Base-by-base conservation (phyloP, 2,888 invertebrate genomes). In the Metopia argyrocephala region DNA sequence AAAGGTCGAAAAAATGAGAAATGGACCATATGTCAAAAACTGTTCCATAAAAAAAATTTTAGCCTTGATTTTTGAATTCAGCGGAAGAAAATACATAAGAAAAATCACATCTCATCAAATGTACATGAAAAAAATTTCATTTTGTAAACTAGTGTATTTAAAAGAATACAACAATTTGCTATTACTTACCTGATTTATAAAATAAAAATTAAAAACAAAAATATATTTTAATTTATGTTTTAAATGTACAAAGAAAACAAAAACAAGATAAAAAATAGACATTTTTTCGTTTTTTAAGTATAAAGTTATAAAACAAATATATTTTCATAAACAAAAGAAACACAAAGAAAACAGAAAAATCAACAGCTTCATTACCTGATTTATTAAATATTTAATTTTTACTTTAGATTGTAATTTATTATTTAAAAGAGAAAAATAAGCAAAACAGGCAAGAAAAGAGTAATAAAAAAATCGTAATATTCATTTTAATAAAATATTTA, bases 141-240 rank as follows among this genome's bases (percentile, higher is more conserved):
- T n/a, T n/a, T n/a, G n/a, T n/a, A n/a, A n/a, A n/a, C n/a, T n/a
- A n/a, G n/a, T n/a, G n/a, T n/a, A n/a, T n/a, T n/a, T n/a, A n/a
- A n/a, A n/a, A n/a, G n/a, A n/a, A n/a, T n/a, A n/a, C n/a, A n/a
- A n/a, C n/a, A n/a, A n/a, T 78, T 83, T 84, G 81, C 82, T 80
- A 83, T 76, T 76, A 78, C 75, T 79, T 84, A 84, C 84, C 84
- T 84, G 84, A 84, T 75, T 83, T 84, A 83, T 79, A 75, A 65
- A 38, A 59, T 38, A 38, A 38, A 38, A 64, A 78, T 21, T 50
- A 65, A 65, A 76, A 70, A 59, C n/a, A 59, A 27, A 54, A 68
- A 54, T 48, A 52, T 31, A 46, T 9, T 76, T 61, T 18, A 31
- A 38, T 74, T 74, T 74, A 64, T 59, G 69, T 74, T 74, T 12